Conservation (phyloP, 2,113 vertebrate genomes). For the Lepus americanus region DNA sequence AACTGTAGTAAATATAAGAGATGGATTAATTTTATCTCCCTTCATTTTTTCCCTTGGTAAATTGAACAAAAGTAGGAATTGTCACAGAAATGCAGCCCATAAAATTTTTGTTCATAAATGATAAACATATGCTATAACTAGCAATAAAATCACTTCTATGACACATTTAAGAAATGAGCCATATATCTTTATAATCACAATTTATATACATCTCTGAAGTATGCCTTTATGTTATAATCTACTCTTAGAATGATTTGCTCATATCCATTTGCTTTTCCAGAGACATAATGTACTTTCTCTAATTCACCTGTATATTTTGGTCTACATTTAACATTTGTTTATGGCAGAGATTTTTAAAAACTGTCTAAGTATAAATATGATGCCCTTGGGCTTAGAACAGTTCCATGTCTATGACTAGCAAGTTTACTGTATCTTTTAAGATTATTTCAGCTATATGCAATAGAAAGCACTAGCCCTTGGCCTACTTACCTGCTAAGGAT, state of each 20-base stretch:
- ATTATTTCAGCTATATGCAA: not conserved
- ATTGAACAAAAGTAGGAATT: not conserved
- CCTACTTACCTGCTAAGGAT: not conserved
- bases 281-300: not conserved
- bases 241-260: not conserved
- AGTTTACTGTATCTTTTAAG: slow-evolving; percentile 1
- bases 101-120: slow-evolving; percentile 31
- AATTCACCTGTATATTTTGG: not conserved
- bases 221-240: not conserved
- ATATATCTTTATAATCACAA: not conserved
- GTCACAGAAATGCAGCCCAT: not conserved
- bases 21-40: slow-evolving; percentile 46
- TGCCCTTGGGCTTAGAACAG: not conserved
- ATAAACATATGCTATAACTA: not conserved
- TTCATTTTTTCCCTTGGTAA: slow-evolving; percentile 43
- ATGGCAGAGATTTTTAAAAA: not conserved
- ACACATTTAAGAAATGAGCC: slow-evolving; percentile 20
- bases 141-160: not conserved
- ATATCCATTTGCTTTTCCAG: not conserved
- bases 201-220: not conserved
- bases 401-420: not conserved
- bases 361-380: not conserved
- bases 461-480: slow-evolving; percentile 5
- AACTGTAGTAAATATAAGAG: slow-evolving; percentile 57
- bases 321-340: not conserved